phyloP scores from a whole-genome alignment of 2,797 vertebrate genomes.

The Denticeps clupeoides region DNA sequence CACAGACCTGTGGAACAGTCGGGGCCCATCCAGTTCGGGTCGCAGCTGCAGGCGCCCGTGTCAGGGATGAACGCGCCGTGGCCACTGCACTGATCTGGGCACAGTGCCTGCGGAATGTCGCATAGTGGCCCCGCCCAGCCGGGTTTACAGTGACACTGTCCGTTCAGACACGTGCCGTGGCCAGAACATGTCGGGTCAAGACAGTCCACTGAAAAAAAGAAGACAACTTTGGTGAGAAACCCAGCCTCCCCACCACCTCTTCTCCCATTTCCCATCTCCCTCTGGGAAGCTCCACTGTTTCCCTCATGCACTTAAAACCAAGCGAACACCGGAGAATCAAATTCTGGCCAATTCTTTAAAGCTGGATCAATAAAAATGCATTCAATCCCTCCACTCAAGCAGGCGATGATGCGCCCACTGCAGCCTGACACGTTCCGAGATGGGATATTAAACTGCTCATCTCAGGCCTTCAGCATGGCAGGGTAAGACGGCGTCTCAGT shows the following conservation, averaged over 20 bases:
- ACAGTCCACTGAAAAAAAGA: conserved; percentile 61
- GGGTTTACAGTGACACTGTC: conserved; percentile 74
- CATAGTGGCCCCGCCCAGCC: conserved; percentile 75
- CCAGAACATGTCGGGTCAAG: conserved; percentile 72
- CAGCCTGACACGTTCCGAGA: conserved; percentile 6
- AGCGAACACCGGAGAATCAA: conserved; percentile 43
- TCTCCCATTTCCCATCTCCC: conserved; percentile 12
- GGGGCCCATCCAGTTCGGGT: conserved; percentile 81
- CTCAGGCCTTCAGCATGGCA: too few relatives aligned
- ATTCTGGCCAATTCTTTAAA: conserved; percentile 46
- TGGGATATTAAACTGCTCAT: too few relatives aligned
- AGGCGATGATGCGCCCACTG: conserved; percentile 16
- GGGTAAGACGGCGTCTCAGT: too few relatives aligned
- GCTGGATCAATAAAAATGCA: conserved; percentile 47
- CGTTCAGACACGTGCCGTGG: conserved; percentile 72
- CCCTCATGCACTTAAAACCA: conserved; percentile 10
- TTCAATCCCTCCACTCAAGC: conserved; percentile 45
- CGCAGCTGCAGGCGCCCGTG: conserved; percentile 74
- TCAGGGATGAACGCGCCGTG: conserved; percentile 70
- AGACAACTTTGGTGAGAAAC: too few relatives aligned
- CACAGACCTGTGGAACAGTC: conserved; percentile 78
- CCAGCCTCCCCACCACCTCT: too few relatives aligned
- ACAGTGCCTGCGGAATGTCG: conserved; percentile 68
- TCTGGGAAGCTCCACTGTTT: conserved; percentile 46
- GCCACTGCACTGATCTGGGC: conserved; percentile 77